Base-by-base conservation (phyloP, 2,113 vertebrate species). In the Callorhinus ursinus region DNA sequence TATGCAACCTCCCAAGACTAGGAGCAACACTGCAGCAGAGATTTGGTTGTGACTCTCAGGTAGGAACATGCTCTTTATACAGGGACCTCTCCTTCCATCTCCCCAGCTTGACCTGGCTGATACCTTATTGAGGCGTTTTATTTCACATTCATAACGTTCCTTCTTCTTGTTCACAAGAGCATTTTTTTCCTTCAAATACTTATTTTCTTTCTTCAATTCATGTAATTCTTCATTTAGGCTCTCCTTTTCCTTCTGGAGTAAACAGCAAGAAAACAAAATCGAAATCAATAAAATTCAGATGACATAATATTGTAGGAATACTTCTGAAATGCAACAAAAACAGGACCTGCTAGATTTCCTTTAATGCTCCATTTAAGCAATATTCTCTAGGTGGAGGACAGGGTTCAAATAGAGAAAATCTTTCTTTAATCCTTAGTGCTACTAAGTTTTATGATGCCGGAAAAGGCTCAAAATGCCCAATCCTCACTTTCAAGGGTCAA, bases 41-140 rank as follows among this genome's bases (percentile, higher is more conserved):
- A 10, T 31, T 91, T 46, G 39, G 33, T 18, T 21, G 76, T 12
- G 18, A 76, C 10, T 33, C 36, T 77, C 26, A 21, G 3, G 15
- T 33, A 46, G n/a, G 26, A 53, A 79, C 10, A 0, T 77, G 7
- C 6, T 61, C 12, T 65, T 86, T 22, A 13, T 4, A 57, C 26
- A 53, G 46, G n/a, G n/a, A n/a, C 19, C 10, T 71, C 18, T 22
- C 21, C 1, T 26, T 1, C 14, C n/a, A 14, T 16, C 36, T 42
- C 85, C 36, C 42, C 4, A 7, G 4, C 9, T 80, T 14, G 16
- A 22, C 28, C 33, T 3, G 4, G 15, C 24, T 79, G 90, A 57
- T 98, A 99, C 99, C 98, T 99, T 98, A 82, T 99, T 99, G 69
- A 99, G 99, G 39, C 98, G 98, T 80, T 81, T 98, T 92, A 99